Evolutionary conservation across 2,888 invertebrate genomes (phyloP).

Genomic region (Caenorhabditis parvicauda): DNA sequence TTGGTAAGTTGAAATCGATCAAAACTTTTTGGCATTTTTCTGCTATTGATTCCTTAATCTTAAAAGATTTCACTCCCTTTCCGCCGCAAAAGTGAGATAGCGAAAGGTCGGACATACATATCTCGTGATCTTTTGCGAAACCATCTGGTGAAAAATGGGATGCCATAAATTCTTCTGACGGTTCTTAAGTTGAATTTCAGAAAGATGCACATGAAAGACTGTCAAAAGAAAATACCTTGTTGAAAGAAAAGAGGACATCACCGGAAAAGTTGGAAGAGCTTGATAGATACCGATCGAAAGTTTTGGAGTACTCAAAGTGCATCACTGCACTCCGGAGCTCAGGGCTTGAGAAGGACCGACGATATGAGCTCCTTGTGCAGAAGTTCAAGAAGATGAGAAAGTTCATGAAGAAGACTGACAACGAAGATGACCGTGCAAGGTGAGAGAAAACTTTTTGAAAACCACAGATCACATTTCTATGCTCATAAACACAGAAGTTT

Average conservation of each 20-base stretch:
- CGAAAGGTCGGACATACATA: background rate
- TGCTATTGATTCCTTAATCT: too few relatives aligned
- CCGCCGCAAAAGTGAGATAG: too few relatives aligned
- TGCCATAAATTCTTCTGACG: too few relatives aligned
- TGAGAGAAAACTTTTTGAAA: background rate
- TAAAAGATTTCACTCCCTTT: too few relatives aligned
- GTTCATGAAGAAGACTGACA: conserved; percentile 28
- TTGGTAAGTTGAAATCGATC: conserved; percentile 40
- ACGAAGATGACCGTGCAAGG: conserved; percentile 33
- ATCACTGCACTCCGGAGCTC: conserved; percentile 58
- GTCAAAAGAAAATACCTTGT: conserved; percentile 48
- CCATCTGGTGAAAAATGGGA: too few relatives aligned
- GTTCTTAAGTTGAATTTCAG: conserved; percentile 38
- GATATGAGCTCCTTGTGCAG: conserved; percentile 54
- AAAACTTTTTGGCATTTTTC: background rate
- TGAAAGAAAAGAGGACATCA: conserved; percentile 55
- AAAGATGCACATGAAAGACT: conserved; percentile 57
- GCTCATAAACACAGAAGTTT: too few relatives aligned
- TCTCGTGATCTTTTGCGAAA: background rate
- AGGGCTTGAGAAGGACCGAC: conserved; percentile 56
- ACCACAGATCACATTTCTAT: background rate
- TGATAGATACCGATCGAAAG: conserved; percentile 50
- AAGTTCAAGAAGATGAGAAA: conserved; percentile 50
- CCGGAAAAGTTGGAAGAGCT: conserved; percentile 61
- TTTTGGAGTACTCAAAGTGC: conserved; percentile 60